Evolutionary conservation across 92 coral and sea anemone genomes (phyloP).

Genomic region (Plumapathes pennacea): DNA sequence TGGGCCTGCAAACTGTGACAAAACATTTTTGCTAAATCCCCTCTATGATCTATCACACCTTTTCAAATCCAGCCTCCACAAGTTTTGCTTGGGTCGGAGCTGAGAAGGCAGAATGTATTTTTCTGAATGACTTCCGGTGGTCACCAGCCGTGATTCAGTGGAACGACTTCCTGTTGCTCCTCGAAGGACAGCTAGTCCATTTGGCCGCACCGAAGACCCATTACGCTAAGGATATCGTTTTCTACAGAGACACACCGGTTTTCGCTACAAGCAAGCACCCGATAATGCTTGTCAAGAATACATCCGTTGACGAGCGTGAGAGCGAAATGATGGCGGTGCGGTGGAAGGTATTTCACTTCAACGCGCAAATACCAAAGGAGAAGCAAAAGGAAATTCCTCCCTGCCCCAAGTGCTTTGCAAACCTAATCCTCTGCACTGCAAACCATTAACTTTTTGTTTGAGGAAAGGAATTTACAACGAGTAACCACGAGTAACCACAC

Average conservation of each 20-base stretch:
- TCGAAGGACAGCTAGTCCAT: slow-evolving; percentile 52
- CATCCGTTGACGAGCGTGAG: slow-evolving; percentile 17
- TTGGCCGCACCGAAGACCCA: slow-evolving; percentile 62
- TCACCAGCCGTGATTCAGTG: slow-evolving; percentile 30
- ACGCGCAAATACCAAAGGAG: slow-evolving; percentile 9
- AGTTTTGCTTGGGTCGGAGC: slow-evolving; percentile 51
- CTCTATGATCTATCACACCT: slow-evolving; percentile 22
- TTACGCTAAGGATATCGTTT: slow-evolving; percentile 31
- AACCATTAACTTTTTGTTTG: no score
- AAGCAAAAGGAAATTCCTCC: slow-evolving; percentile 8
- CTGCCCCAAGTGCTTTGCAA: slow-evolving; percentile 19
- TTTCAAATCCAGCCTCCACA: slow-evolving; percentile 40
- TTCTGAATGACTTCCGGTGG: slow-evolving; percentile 49
- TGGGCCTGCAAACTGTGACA: slow-evolving; percentile 35
- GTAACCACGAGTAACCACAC: no score
- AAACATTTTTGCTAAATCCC: slow-evolving; percentile 24
- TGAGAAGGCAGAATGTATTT: slow-evolving; percentile 7
- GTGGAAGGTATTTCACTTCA: slow-evolving; percentile 18
- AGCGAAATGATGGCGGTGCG: slow-evolving; percentile 46
- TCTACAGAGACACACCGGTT: slow-evolving; percentile 28
- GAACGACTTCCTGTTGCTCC: slow-evolving; percentile 52
- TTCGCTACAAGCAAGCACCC: slow-evolving; percentile 42
- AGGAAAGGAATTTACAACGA: no score
- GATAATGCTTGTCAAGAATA: slow-evolving; percentile 17
- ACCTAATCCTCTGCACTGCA: not conserved